Conservation (phyloP, 2,888 invertebrate species). For the Uloborus plumipes region DNA sequence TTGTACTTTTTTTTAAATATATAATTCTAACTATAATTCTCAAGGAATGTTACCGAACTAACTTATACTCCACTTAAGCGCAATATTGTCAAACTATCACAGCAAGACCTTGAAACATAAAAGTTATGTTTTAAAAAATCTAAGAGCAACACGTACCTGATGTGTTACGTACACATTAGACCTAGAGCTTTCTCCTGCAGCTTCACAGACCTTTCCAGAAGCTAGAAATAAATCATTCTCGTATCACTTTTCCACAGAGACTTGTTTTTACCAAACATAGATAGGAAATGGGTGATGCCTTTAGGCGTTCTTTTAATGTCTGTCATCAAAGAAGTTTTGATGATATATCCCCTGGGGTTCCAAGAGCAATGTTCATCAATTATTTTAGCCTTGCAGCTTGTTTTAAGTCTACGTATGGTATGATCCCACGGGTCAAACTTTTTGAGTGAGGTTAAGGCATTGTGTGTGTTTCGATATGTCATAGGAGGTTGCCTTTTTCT, state of each 20-base stretch:
- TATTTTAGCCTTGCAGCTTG: conserved; percentile 33
- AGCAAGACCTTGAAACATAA: too few species aligned
- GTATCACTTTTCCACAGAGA: conserved; percentile 10
- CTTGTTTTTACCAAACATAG: background rate
- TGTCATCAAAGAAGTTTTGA: conserved; percentile 59
- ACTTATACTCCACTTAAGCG: too few species aligned
- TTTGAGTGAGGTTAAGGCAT: conserved; percentile 23
- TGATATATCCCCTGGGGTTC: conserved; percentile 40
- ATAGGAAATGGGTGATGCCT: conserved; percentile 33
- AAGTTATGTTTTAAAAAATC: too few species aligned
- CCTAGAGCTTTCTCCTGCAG: too few species aligned
- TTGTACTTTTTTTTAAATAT: too few species aligned
- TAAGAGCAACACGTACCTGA: too few species aligned
- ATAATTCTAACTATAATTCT: too few species aligned
- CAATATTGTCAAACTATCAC: too few species aligned
- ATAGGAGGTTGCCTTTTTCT: conserved; percentile 6
- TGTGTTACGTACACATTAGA: too few species aligned
- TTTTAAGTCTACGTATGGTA: background rate
- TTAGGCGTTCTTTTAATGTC: conserved; percentile 56
- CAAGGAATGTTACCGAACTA: too few species aligned
- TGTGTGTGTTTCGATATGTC: conserved; percentile 27
- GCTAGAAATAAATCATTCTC: background rate
- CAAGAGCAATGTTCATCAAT: conserved; percentile 56
- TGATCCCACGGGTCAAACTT: conserved; percentile 25
- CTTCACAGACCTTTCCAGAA: too few species aligned